These are phyloP conservation scores for Numida meleagris DNA, from an alignment of 2,113 vertebrate species.

Conservation along the genomic window DNA sequence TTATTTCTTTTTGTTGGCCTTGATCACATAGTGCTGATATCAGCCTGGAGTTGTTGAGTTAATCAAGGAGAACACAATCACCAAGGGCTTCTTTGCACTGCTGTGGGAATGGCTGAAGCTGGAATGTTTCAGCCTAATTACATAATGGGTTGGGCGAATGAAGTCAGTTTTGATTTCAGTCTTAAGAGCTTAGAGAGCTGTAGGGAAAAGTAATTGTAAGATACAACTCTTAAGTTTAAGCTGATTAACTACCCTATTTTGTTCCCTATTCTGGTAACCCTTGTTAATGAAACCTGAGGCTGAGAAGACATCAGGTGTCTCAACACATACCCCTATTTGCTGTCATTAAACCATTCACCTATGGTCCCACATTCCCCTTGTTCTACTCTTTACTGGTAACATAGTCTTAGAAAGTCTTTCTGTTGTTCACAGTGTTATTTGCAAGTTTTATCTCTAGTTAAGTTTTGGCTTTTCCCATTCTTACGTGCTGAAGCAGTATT, in stretches of 20 bases:
- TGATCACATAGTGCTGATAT: background rate
- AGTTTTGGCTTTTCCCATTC: background rate
- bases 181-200: constrained; percentile 27
- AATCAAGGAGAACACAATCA: background rate
- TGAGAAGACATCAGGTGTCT: background rate
- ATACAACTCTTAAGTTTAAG: constrained; percentile 1
- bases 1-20: background rate
- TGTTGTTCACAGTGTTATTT: background rate
- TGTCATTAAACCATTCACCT: background rate
- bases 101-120: background rate
- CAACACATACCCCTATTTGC: fast-evolving
- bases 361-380: background rate
- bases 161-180: constrained; percentile 47
- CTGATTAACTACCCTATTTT: constrained; percentile 7
- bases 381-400: background rate
- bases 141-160: constrained; percentile 22
- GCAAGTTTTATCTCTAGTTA: background rate
- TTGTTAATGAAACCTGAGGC: background rate
- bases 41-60: background rate
- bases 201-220: constrained; percentile 25
- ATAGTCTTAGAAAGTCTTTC: background rate
- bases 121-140: constrained; percentile 2
- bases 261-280: background rate
- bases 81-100: background rate
- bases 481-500: background rate